Base-by-base conservation (phyloP, 2,888 invertebrate species). In the Parascotia fuliginaria region DNA sequence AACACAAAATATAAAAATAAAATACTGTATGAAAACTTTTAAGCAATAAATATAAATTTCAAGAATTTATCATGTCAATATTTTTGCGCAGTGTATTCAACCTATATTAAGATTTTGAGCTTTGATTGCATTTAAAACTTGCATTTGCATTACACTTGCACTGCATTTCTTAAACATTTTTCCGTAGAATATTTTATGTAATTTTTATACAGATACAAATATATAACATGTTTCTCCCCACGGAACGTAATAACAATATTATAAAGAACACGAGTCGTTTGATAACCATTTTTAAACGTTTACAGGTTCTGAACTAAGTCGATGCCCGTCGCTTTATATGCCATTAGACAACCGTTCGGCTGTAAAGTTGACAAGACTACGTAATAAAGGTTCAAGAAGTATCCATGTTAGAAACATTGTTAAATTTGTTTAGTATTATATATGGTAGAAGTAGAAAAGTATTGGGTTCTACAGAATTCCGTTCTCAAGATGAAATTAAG, bases 301-400 rank as follows among this genome's bases (percentile, higher is more conserved):
- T 76, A 81, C 70, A 71, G 55, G 32, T 31, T 27, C 36, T 41
- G 54, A 61, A 56, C 46, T 55, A 66, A 64, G 64, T 60, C 68
- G 64, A 47, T 61, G 61, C 36, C 62, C 70, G 60, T 61, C 70
- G 49, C 52, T 79, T 81, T 75, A 79, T 73, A 67, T 59, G 62
- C 78, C 74, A 80, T 86, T 83, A 82, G 74, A 73, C 74, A 80
- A 80, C 81, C 74, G 80, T 82, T 83, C 75, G 73, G 65, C 67
- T 75, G 73, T 85, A 78, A 84, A 80, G 75, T 81, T 79, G 83
- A 84, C 83, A 79, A 81, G 77, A 77, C 73, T 71, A 54, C 65
- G 72, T 73, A 70, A n/a, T 85, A 77, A 81, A 85, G 79, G 83
- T 85, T 83, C 81, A 7, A 7, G 9, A 9, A 28, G 34, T 15